phyloP scores from a whole-genome alignment of 2,113 vertebrate genomes.

The Lathamus discolor region DNA sequence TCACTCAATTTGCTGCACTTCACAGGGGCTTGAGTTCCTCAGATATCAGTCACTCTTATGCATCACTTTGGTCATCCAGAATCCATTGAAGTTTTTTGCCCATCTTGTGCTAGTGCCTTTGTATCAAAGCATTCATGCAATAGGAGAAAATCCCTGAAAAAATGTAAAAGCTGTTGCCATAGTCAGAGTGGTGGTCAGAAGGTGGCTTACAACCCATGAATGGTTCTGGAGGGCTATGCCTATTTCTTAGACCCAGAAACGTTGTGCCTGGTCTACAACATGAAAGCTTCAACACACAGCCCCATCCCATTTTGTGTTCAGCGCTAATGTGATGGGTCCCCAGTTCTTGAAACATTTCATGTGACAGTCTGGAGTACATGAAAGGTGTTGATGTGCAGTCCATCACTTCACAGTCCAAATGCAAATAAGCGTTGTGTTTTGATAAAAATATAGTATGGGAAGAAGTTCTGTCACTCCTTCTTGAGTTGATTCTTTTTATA shows the following conservation, averaged over 20 bases:
- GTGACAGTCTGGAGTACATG: rapidly evolving
- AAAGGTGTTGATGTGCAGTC: not conserved
- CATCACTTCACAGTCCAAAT: not conserved
- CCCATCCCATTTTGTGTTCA: not conserved
- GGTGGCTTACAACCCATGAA: not conserved
- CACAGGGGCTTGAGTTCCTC: not conserved
- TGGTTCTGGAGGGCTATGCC: not conserved
- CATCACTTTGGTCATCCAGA: not conserved
- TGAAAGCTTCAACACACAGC: not conserved
- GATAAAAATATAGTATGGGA: not conserved
- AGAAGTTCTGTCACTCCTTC: not conserved
- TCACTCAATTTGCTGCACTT: not conserved
- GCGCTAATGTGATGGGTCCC: not conserved
- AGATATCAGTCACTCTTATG: not conserved
- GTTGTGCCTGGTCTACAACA: not conserved
- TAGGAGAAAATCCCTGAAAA: not conserved
- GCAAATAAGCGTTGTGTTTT: not conserved
- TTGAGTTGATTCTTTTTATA: not conserved
- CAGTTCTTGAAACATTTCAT: not conserved
- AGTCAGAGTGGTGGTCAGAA: not conserved
- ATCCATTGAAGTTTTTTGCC: not conserved
- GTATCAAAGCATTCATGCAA: not conserved
- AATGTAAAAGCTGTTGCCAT: not conserved
- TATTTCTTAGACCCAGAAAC: not conserved
- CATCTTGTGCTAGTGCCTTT: not conserved